phyloP scores from a whole-genome alignment of 2,797 vertebrate species.

The Pelochelys cantorii region DNA sequence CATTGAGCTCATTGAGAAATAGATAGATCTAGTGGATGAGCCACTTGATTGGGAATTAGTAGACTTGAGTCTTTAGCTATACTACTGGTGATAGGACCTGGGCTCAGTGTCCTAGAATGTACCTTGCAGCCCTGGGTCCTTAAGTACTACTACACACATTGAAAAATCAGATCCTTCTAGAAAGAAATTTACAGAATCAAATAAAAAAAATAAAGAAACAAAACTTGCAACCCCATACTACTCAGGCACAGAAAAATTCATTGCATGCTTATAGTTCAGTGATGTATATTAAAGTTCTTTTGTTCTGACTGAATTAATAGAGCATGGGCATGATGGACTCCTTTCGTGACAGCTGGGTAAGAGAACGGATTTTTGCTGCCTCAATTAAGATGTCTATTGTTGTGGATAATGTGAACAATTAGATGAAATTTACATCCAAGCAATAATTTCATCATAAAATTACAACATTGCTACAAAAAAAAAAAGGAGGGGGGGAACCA shows the following conservation, averaged over 20 bases:
- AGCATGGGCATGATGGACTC: not conserved
- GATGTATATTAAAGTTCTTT: not conserved
- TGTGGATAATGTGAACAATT: not conserved
- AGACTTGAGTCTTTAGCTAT: not conserved
- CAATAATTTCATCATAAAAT: not conserved
- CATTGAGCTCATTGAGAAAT: not conserved
- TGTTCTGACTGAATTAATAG: not conserved
- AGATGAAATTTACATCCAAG: not conserved
- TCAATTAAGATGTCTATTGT: not conserved
- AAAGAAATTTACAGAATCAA: not conserved
- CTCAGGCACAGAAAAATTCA: not conserved
- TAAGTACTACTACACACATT: not conserved
- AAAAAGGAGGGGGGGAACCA: not conserved
- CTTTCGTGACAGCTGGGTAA: not conserved
- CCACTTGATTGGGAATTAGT: not conserved
- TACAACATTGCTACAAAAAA: not conserved
- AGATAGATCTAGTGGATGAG: not conserved
- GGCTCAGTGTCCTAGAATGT: not conserved
- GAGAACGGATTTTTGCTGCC: not conserved
- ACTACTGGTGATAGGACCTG: not conserved
- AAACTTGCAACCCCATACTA: not conserved
- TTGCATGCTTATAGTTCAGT: not conserved
- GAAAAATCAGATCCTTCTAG: not conserved
- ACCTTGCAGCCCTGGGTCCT: not conserved
- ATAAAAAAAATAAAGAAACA: not conserved